phyloP scores from a whole-genome alignment of 2,888 invertebrate species.

The Bursaphelenchus okinawaensis region DNA sequence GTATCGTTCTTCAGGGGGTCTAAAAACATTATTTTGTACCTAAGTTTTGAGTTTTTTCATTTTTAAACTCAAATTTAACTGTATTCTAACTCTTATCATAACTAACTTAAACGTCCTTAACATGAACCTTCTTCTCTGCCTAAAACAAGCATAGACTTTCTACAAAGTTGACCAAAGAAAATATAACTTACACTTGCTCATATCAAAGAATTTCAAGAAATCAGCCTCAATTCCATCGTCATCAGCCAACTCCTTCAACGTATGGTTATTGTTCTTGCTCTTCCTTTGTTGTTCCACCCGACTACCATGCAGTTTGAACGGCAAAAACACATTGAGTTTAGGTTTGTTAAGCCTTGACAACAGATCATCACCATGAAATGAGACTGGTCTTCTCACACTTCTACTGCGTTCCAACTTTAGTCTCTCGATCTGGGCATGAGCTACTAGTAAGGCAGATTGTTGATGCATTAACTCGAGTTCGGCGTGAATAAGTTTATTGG shows the following conservation, averaged over 20 bases:
- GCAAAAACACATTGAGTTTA: conserved; percentile 46
- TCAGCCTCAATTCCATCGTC: conserved; percentile 48
- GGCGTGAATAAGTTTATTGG: conserved; percentile 30
- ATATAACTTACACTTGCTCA: background rate
- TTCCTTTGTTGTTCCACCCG: conserved; percentile 38
- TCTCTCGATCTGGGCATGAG: conserved; percentile 40
- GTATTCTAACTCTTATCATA: no score
- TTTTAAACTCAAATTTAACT: background rate
- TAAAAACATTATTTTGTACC: no score
- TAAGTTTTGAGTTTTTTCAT: no score
- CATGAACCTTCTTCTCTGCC: no score
- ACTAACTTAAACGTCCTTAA: no score
- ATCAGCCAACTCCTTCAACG: conserved; percentile 30
- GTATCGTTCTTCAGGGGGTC: background rate
- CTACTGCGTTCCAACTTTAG: conserved; percentile 14
- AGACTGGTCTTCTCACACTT: conserved; percentile 32
- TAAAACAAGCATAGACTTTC: conserved; percentile 10
- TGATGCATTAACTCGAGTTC: conserved; percentile 48
- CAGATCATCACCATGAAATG: conserved; percentile 47
- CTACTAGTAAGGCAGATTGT: conserved; percentile 46
- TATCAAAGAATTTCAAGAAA: conserved; percentile 47
- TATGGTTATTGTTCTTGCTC: conserved; percentile 5
- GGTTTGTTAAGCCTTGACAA: conserved; percentile 32
- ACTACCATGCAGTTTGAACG: conserved; percentile 51
- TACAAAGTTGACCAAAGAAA: no score